Evolutionary conservation across 2,888 invertebrate genomes (phyloP).

Genomic region (Monopis laevigella): DNA sequence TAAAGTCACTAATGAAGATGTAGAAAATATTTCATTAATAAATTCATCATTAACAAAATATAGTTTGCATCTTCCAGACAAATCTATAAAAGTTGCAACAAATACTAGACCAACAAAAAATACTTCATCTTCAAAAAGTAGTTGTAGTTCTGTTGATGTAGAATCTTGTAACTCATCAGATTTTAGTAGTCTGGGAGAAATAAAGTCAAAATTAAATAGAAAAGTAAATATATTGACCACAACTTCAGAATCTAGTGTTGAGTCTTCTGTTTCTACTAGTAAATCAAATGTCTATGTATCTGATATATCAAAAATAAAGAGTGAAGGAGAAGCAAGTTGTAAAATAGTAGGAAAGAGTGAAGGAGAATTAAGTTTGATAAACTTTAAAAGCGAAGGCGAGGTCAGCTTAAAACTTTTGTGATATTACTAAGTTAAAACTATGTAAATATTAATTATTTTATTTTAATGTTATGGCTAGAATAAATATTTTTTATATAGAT

Average conservation of each 20-base stretch:
- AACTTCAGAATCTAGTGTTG: conserved; percentile 39
- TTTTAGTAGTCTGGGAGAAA: conserved; percentile 54
- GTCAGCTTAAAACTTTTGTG: conserved; percentile 29
- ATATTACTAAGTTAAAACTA: too few species aligned
- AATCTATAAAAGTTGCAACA: conserved; percentile 39
- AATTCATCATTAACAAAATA: conserved; percentile 55
- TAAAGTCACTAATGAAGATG: conserved; percentile 27
- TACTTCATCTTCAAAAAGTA: conserved; percentile 22
- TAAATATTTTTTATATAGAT: too few species aligned
- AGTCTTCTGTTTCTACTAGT: conserved; percentile 31
- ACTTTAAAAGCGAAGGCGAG: conserved; percentile 38
- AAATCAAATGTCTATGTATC: conserved; percentile 31
- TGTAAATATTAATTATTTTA: too few species aligned
- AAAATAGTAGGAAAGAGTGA: conserved; percentile 31
- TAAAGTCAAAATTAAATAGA: conserved; percentile 32
- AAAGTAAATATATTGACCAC: conserved; percentile 29
- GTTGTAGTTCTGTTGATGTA: conserved; percentile 47
- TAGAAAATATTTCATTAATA: conserved; percentile 42
- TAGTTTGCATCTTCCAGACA: conserved; percentile 46
- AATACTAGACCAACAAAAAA: conserved; percentile 23
- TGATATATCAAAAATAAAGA: conserved; percentile 21
- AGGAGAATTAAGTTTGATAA: conserved; percentile 42
- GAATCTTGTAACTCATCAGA: conserved; percentile 48
- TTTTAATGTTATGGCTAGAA: too few species aligned
- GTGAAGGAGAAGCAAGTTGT: conserved; percentile 46